Evolutionary conservation across 2,797 vertebrate species (phyloP).

Genomic region (Pogoniulus pusillus): DNA sequence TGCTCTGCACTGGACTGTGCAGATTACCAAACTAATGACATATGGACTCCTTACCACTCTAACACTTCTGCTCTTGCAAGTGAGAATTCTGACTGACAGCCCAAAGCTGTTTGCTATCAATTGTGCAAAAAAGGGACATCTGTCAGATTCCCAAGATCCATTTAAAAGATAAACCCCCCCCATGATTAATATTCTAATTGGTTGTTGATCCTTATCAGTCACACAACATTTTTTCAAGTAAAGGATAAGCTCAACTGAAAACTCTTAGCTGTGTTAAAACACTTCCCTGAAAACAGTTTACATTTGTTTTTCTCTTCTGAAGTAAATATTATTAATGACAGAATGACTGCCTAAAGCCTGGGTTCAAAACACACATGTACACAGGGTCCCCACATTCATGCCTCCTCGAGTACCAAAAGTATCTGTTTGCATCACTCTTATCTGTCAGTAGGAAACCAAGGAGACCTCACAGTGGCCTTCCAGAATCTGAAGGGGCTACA

Average conservation of each 20-base stretch:
- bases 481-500: no score
- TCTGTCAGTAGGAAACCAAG: background rate
- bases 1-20: slow-evolving; percentile 44
- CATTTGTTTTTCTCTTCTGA: background rate
- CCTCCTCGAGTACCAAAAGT: background rate
- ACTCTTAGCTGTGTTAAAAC: slow-evolving; percentile 35
- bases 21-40: slow-evolving; percentile 69
- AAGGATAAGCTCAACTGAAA: slow-evolving; percentile 46
- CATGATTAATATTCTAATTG: slow-evolving; percentile 77
- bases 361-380: background rate
- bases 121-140: slow-evolving; percentile 71
- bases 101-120: slow-evolving; percentile 74
- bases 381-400: background rate
- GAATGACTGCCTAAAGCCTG: background rate
- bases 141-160: slow-evolving; percentile 69
- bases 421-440: background rate
- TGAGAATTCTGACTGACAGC: slow-evolving; percentile 75
- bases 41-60: slow-evolving; percentile 38
- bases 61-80: slow-evolving; percentile 64
- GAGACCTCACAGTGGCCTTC: no score
- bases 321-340: background rate
- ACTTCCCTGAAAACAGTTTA: background rate
- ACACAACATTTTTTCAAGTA: slow-evolving; percentile 53
- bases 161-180: slow-evolving; percentile 67
- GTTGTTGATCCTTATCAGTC: slow-evolving; percentile 67